Percentiles rank a stretch among this genome's conserved stretches.
Conservation (phyloP, 2,113 vertebrate genomes). For the Peromyscus polionotus region DNA sequence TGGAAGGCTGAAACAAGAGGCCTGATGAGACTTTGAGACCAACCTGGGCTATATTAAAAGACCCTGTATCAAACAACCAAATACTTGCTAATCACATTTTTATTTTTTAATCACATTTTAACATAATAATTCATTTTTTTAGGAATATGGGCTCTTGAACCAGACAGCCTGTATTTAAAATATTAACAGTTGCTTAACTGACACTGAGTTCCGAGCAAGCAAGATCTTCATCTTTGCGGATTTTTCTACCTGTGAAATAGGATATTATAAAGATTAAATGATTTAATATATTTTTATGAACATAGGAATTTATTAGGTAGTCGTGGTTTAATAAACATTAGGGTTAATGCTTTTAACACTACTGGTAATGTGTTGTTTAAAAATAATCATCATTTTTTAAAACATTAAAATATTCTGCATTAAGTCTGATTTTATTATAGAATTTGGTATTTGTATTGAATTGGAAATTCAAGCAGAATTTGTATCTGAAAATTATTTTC, state of each 20-base stretch:
- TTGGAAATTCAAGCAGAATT: conserved; percentile 10
- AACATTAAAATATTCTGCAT: conserved; percentile 1
- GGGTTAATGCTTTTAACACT: background rate
- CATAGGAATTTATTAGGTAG: conserved; percentile 1
- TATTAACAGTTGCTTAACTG: background rate
- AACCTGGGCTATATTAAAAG: background rate
- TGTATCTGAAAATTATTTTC: conserved; percentile 18
- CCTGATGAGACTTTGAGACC: background rate
- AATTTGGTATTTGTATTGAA: conserved; percentile 28
- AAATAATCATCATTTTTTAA: conserved; percentile 8
- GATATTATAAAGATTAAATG: conserved; percentile 13
- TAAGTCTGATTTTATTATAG: conserved; percentile 21
- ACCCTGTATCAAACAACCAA: background rate
- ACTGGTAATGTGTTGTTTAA: background rate
- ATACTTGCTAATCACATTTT: conserved; percentile 28
- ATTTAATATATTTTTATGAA: conserved; percentile 33
- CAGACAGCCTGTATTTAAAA: background rate
- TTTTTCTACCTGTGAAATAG: conserved; percentile 1
- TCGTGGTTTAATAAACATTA: background rate
- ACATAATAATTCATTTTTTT: background rate
- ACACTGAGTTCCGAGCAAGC: background rate
- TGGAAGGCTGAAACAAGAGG: background rate
- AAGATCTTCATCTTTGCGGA: background rate
- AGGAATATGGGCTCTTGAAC: background rate
- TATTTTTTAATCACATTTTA: background rate